Evolutionary conservation across 2,113 vertebrate species (phyloP).

Genomic region (Pseudorectes ferrugineus): DNA sequence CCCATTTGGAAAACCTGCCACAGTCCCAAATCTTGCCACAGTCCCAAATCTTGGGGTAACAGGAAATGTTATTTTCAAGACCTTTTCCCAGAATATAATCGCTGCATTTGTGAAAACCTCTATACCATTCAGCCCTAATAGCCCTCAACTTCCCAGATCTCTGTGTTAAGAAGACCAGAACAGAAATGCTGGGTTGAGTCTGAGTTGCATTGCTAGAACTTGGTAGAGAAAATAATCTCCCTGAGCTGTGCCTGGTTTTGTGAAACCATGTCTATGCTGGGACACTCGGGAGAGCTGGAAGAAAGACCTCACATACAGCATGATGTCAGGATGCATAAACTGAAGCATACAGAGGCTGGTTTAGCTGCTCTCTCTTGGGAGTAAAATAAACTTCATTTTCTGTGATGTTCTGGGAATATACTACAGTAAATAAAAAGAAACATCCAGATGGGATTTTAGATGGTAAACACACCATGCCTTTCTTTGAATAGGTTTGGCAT

Average conservation of each 20-base stretch:
- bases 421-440: neutral
- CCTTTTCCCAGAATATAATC: neutral
- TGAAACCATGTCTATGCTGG: neutral
- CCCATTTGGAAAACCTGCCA: neutral
- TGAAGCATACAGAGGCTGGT: neutral
- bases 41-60: neutral
- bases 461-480: neutral
- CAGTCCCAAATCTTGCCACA: neutral
- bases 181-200: neutral
- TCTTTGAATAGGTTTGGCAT: neutral
- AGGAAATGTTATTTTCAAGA: neutral
- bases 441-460: neutral
- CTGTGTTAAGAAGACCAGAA: neutral
- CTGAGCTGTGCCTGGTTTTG: neutral
- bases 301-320: neutral
- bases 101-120: neutral
- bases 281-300: neutral
- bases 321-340: neutral
- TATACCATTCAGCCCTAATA: neutral
- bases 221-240: neutral
- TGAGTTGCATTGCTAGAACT: neutral
- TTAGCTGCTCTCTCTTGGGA: neutral
- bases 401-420: neutral
- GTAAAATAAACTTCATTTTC: neutral
- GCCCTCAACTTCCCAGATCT: neutral